A percentile compares a stretch with the other conserved stretches of the same genome.
Conservation (phyloP, 2,113 vertebrate species). For the Callaeas wilsoni region DNA sequence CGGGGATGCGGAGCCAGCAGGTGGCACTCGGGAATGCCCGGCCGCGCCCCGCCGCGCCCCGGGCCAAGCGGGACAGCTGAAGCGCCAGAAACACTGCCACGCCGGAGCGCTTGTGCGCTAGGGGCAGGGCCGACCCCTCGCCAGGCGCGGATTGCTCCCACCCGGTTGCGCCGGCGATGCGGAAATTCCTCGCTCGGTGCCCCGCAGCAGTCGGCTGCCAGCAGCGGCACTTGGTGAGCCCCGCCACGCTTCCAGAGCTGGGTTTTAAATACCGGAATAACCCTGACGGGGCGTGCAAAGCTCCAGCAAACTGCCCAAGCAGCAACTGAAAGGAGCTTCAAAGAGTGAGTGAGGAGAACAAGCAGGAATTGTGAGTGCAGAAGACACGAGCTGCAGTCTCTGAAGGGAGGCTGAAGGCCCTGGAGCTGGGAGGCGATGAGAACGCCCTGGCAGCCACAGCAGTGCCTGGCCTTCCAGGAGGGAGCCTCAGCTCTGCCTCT, state of each 20-base stretch:
- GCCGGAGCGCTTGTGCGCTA: too few relatives aligned
- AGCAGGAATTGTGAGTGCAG: background rate
- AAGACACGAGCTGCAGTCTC: background rate
- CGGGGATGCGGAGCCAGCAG: background rate
- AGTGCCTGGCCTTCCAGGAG: rapidly evolving
- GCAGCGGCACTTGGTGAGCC: rapidly evolving
- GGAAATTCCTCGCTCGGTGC: rapidly evolving
- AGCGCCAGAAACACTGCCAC: rapidly evolving
- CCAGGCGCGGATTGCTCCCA: background rate
- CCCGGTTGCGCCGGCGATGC: rapidly evolving
- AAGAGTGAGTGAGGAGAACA: background rate
- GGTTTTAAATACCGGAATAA: rapidly evolving
- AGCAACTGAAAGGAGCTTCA: background rate
- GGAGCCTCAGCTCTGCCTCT: background rate
- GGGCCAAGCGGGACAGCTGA: rapidly evolving
- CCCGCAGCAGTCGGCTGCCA: rapidly evolving
- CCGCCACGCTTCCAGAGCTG: rapidly evolving
- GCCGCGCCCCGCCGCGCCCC: background rate
- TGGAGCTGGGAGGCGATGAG: rapidly evolving
- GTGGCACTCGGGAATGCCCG: background rate
- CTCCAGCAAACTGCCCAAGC: background rate
- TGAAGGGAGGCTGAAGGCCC: background rate
- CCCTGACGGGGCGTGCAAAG: rapidly evolving
- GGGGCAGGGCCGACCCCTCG: rapidly evolving
- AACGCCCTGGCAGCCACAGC: background rate